These are phyloP conservation scores for Nematostella vectensis DNA, from an alignment of 92 coral and sea anemone genomes.

Conservation along the genomic window DNA sequence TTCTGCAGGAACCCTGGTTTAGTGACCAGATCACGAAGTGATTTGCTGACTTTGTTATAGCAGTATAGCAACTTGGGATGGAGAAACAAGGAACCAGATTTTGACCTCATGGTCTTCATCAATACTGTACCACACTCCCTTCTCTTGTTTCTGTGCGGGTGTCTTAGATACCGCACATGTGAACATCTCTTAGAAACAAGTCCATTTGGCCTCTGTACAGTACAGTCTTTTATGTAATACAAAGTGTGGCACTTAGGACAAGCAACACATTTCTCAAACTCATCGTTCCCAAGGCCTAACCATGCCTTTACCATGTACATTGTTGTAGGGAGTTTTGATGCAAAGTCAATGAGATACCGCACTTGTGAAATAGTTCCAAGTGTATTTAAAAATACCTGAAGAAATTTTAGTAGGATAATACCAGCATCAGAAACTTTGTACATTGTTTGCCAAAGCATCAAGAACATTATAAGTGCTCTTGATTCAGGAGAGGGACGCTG, in stretches of 20 bases:
- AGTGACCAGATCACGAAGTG: constrained; percentile 5
- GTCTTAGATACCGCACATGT: constrained; percentile 13
- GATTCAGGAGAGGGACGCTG: background rate
- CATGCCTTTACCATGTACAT: constrained; percentile 6
- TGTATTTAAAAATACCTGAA: background rate
- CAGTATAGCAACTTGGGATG: constrained; percentile 10
- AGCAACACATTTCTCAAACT: constrained; percentile 19
- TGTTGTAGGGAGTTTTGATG: constrained; percentile 6
- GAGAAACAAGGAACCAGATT: constrained; percentile 8
- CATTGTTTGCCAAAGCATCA: constrained; percentile 19
- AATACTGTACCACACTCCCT: constrained; percentile 22
- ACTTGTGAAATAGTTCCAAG: constrained; percentile 9
- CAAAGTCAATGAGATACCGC: constrained; percentile 7
- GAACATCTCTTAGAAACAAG: constrained; percentile 15
- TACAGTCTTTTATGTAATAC: constrained; percentile 7
- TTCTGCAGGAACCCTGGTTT: constrained; percentile 7
- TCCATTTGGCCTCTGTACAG: constrained; percentile 8
- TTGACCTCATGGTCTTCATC: constrained; percentile 17
- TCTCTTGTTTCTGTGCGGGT: constrained; percentile 11
- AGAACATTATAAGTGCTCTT: constrained; percentile 3
- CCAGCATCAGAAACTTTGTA: constrained; percentile 17
- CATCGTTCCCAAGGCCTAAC: constrained; percentile 9
- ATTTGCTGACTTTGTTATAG: constrained; percentile 10
- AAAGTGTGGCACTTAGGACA: constrained; percentile 21
- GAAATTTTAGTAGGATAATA: constrained; percentile 8